Evolutionary conservation across 1,140 invertebrate species (phyloP), one percentile per base, ranked within the genome.

Genomic region (Trypoxylus dichotomus): DNA sequence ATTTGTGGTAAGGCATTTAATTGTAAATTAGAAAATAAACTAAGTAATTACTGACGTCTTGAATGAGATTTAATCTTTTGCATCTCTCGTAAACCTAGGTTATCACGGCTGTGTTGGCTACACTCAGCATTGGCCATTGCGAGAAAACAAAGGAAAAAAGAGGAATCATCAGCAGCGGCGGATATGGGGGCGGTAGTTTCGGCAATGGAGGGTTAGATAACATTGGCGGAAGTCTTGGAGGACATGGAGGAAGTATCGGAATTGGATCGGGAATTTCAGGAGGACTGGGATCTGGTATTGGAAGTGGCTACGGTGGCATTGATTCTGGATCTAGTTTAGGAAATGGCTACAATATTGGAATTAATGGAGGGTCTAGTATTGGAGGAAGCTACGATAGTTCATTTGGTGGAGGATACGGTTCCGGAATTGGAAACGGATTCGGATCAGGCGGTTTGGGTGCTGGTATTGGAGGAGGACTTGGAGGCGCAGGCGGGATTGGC

Each of bases 121-220:
- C 83, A 78, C 42, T 74, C 74, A 72, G 76, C 76, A 77, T 79
- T 41, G 76, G 43, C 54, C 43, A 68, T 43, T 80, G 79, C 74
- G 83, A 81, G 75, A 79, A 81, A 73, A 78, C 82, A 77, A 80
- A 80, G 58, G 76, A 63, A 7, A 81, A 78, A 63, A 79, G 84
- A 75, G 83, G 83, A 27, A 83, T 84, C 75, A 79, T 83, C 68
- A 3, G 0, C n/a, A 80, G 79, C 24, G 83, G 79, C 54, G 79
- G 80, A n/a, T 79, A 83, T 74, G 83, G 83, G 19, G 80, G 79
- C 1, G 6, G n/a, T 68, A 75, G 78, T 21, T 72, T 77, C 15
- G 76, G 79, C 2, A 71, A 76, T 15, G 82, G 83, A 10, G 82
- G 83, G n/a, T 68, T 82, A 19, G 81, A 82, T 60, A 81, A 82